Evolutionary conservation across 1,140 invertebrate genomes (phyloP).

Genomic region (Popillia japonica): DNA sequence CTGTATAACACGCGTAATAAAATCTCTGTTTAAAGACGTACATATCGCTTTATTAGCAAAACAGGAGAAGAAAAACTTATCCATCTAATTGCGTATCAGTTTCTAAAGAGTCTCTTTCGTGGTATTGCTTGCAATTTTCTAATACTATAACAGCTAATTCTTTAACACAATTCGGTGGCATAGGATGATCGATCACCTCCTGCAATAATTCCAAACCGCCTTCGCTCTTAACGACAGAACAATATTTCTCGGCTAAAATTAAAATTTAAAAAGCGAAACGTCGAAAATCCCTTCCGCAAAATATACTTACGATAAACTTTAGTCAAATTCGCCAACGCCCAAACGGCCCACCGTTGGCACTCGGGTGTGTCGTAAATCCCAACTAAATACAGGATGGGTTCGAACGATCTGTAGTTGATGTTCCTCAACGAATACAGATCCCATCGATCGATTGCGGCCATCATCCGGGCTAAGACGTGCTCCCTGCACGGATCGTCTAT

Average conservation of each 20-base stretch:
- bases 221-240: conserved; percentile 83
- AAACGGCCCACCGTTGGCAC: conserved; percentile 96
- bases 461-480: conserved; percentile 80
- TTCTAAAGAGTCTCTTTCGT: conserved; percentile 41
- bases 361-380: conserved; percentile 84
- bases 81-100: conserved; percentile 21
- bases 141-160: conserved; percentile 72
- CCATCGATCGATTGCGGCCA: conserved; percentile 87
- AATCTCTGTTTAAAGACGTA: conserved; percentile 2
- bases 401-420: conserved; percentile 96
- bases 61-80: neutral
- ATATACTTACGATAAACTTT: conserved; percentile 85
- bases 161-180: conserved; percentile 72
- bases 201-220: conserved; percentile 80
- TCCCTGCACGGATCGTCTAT: conserved; percentile 73
- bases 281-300: neutral
- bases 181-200: conserved; percentile 69
- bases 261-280: conserved; percentile 42
- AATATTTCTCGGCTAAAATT: conserved; percentile 85
- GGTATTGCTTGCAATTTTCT: conserved; percentile 66
- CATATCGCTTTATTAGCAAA: neutral
- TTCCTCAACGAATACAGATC: conserved; percentile 85
- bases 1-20: neutral
- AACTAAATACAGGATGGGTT: conserved; percentile 86
- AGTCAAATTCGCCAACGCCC: conserved; percentile 96